Percentiles rank a stretch among this genome's conserved stretches.
Conservation (phyloP, 2,797 vertebrate genomes). For the Psittacula derbiana region DNA sequence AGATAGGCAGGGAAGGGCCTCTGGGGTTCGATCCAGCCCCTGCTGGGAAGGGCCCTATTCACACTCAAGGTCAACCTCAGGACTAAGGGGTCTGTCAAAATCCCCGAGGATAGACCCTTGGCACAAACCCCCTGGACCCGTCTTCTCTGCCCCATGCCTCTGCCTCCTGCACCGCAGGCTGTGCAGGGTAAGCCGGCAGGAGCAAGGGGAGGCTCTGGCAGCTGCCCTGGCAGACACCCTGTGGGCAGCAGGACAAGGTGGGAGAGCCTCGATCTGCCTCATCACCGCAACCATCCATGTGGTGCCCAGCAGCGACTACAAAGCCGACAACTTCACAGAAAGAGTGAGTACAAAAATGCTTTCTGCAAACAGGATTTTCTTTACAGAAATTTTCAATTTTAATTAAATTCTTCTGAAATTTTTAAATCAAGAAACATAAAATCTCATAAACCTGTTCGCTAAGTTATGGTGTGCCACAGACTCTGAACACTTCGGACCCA, state of each 20-base stretch:
- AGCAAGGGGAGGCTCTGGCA: constrained; percentile 78
- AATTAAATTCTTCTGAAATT: not conserved
- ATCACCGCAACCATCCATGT: constrained; percentile 58
- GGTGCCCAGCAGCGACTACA: constrained; percentile 63
- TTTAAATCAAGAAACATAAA: not conserved
- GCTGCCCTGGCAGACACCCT: constrained; percentile 75
- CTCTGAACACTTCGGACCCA: not conserved
- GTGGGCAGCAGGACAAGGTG: constrained; percentile 83
- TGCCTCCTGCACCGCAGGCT: constrained; percentile 62
- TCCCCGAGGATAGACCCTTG: rapidly evolving
- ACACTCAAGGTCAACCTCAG: not conserved
- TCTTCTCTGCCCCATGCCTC: not conserved
- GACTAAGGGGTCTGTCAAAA: not conserved
- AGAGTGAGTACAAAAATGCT: constrained; percentile 57
- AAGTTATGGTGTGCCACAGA: rapidly evolving
- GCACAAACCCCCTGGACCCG: not conserved
- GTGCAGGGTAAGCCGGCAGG: constrained; percentile 36
- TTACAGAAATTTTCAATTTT: not conserved
- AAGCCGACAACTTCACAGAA: constrained; percentile 78
- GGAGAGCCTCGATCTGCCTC: constrained; percentile 76
- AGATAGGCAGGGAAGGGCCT: not conserved
- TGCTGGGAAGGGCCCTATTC: not conserved
- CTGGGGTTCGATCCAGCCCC: not conserved
- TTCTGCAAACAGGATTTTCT: not conserved
- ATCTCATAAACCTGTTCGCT: not conserved